Evolutionary conservation across 2,888 invertebrate species (phyloP), one percentile per base, ranked within the genome.

Genomic region (Caenorhabditis drosophilae): DNA sequence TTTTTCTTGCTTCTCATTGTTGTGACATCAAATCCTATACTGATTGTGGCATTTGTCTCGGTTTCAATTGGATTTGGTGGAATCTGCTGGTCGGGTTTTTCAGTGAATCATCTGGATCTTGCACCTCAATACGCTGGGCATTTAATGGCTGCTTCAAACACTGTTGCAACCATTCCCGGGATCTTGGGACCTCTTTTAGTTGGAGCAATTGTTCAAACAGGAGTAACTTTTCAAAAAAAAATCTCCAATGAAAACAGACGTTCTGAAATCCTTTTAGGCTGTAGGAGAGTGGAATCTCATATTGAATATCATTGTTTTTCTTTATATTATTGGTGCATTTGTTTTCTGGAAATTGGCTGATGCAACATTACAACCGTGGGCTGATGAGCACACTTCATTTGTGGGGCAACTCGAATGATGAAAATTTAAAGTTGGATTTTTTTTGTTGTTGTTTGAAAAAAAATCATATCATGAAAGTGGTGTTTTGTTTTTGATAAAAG

Each of bases 41-140:
- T 89, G 36, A 89, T 91, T 40, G 87, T 92, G n/a, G 87, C 89
- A n/a, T 92, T 89, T 83, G 88, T 94, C 31, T 91, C 92, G 0
- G 87, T 92, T 46, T 92, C 93, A 0, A 92, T 93, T 0, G 93
- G 93, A 0, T 86, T 93, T 1, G 93, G 94, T 0, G 86, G 93
- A 0, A 92, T 93, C 84, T 92, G 93, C 0, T 93, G 93, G 92
- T 90, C 92, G 6, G 93, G 93, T 40, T 92, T 92, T 77, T 87
- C 86, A 61, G 88, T 88, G n/a, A 88, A 88, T 75, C 92, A 93
- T 84, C 85, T 94, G 84, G 94, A 94, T 84, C 89, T 94, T 51
- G 93, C 93, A 0, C 93, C 93, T 0, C 91, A 91, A 70, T 92
- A 91, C 86, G 93, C 93, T 11, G 91, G 93, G 83, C 89, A 94